Evolutionary conservation across 2,797 vertebrate genomes (phyloP).

Genomic region (Cercopithecus petaurista): DNA sequence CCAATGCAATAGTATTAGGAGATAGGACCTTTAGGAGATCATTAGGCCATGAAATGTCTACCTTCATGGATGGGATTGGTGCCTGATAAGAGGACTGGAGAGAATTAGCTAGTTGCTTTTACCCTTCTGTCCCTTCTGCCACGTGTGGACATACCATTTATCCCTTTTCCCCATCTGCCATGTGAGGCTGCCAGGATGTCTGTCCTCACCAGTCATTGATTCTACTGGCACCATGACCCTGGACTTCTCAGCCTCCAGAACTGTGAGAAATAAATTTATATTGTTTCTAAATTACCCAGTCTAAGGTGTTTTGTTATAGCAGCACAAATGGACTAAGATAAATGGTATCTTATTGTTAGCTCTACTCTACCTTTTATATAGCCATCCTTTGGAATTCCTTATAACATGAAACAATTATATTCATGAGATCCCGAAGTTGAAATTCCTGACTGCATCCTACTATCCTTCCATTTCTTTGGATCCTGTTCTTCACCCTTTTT

Average conservation of each 20-base stretch:
- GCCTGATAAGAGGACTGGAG: not conserved
- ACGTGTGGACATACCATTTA: not conserved
- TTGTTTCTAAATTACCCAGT: not conserved
- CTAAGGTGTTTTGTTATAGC: not conserved
- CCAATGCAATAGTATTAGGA: not conserved
- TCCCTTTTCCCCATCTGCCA: not conserved
- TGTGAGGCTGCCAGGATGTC: not conserved
- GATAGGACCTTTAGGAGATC: not conserved
- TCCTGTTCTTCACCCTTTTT: not conserved
- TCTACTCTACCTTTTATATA: not conserved
- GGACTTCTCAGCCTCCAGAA: not conserved
- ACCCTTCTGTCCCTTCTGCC: not conserved
- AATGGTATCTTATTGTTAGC: not conserved
- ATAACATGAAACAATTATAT: constrained; percentile 25
- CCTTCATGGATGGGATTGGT: not conserved
- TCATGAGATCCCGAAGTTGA: constrained; percentile 9
- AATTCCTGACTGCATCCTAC: not conserved
- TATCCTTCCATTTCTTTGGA: not conserved
- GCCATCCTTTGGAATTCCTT: constrained; percentile 3
- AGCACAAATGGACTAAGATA: not conserved
- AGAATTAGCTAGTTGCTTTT: not conserved
- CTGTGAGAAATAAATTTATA: not conserved
- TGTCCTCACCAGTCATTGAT: not conserved
- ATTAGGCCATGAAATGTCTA: not conserved
- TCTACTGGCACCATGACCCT: not conserved